phyloP scores from a whole-genome alignment of 2,888 invertebrate species.

The Stenolophus ochropezus region DNA sequence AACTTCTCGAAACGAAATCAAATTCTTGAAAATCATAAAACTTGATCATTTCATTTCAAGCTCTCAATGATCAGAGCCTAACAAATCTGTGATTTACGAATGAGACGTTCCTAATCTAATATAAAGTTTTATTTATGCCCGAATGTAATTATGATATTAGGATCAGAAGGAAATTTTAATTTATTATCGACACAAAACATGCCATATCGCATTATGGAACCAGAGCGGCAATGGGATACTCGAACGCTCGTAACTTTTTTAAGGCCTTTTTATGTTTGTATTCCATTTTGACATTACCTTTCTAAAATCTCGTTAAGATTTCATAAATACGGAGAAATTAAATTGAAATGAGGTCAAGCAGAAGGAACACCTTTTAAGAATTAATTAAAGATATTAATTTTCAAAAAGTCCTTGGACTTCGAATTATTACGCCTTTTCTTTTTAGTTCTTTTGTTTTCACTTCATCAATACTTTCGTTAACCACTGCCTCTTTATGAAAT shows the following conservation, averaged over 20 bases:
- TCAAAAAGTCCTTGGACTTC: neutral
- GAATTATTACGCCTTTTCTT: too few relatives aligned
- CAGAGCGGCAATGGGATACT: slow-evolving; percentile 20
- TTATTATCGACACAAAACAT: slow-evolving; percentile 45
- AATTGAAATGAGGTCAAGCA: slow-evolving; percentile 35
- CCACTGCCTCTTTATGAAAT: too few relatives aligned
- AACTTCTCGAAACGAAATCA: neutral
- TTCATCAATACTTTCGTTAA: too few relatives aligned
- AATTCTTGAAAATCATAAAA: neutral
- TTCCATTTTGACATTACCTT: slow-evolving; percentile 47
- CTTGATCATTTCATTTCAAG: neutral
- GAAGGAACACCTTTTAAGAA: slow-evolving; percentile 21
- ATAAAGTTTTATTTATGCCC: neutral
- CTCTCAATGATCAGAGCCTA: neutral
- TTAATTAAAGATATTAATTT: slow-evolving; percentile 33
- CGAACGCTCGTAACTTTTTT: slow-evolving; percentile 47
- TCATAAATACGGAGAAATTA: slow-evolving; percentile 27
- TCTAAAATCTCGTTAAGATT: slow-evolving; percentile 44
- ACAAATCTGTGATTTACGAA: neutral
- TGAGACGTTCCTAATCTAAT: neutral
- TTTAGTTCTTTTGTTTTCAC: too few relatives aligned
- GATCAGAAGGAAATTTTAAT: slow-evolving; percentile 31
- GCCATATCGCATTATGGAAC: slow-evolving; percentile 24
- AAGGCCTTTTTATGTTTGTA: slow-evolving; percentile 47
- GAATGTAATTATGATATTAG: slow-evolving; percentile 7